These are phyloP conservation scores for Heptranchias perlo DNA, from an alignment of 2,113 vertebrate species.

Conservation along the genomic window DNA sequence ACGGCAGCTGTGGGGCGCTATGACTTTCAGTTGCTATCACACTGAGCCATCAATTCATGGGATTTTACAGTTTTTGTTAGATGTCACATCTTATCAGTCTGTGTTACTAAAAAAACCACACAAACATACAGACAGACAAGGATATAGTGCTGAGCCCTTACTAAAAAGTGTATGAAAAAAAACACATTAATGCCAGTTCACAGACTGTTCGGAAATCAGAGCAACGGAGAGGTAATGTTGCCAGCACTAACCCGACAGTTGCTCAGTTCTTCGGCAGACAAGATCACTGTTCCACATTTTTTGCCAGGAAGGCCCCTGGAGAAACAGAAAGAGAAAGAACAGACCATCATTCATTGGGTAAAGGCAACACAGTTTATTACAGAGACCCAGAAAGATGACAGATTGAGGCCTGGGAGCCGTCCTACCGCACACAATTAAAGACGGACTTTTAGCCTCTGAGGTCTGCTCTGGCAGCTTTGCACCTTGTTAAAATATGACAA, in stretches of 20 bases:
- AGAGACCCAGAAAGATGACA: constrained; percentile 43
- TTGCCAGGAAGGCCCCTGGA: constrained; percentile 70
- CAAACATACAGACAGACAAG: neutral
- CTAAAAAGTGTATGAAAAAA: too few relatives aligned
- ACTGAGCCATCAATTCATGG: neutral
- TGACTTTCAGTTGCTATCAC: neutral
- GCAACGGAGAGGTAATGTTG: neutral
- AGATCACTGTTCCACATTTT: constrained; percentile 67
- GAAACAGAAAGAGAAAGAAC: constrained; percentile 37
- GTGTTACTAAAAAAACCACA: neutral
- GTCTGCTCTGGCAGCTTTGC: constrained; percentile 17
- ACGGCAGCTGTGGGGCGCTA: too few relatives aligned
- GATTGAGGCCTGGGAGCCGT: constrained; percentile 43
- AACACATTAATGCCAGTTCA: neutral
- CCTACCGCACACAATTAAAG: constrained; percentile 48
- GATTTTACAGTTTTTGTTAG: neutral
- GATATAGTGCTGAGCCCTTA: too few relatives aligned
- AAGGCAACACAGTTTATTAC: constrained; percentile 26
- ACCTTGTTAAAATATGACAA: constrained; percentile 39
- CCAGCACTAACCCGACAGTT: constrained; percentile 69
- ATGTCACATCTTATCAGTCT: neutral
- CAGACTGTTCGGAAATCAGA: neutral
- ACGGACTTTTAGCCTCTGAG: constrained; percentile 42
- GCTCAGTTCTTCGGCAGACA: constrained; percentile 72
- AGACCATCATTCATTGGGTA: neutral